Conservation (phyloP, 1,140 invertebrate genomes). For the Heterodera schachtii region DNA sequence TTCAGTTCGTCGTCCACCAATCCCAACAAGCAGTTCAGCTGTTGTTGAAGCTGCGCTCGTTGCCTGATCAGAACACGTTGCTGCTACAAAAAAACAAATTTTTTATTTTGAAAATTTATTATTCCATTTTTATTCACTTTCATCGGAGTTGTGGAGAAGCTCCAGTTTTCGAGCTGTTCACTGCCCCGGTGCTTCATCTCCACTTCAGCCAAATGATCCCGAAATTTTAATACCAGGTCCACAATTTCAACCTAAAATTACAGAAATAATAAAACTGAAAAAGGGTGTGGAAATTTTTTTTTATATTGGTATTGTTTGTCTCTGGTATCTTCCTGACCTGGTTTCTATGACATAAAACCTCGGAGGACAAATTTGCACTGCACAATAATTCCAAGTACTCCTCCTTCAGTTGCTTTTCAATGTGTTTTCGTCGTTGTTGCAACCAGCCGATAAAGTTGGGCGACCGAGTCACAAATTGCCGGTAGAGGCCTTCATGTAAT, state of each 20-base stretch:
- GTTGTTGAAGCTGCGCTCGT: constrained; percentile 35
- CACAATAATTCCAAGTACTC: constrained; percentile 60
- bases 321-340: constrained; percentile 34
- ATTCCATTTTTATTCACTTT: not conserved
- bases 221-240: constrained; percentile 54
- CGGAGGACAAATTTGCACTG: constrained; percentile 50
- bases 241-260: constrained; percentile 63
- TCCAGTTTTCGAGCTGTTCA: constrained; percentile 7
- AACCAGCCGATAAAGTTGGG: constrained; percentile 63
- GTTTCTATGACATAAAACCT: constrained; percentile 44
- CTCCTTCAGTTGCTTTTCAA: constrained; percentile 51
- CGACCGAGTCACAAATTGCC: constrained; percentile 48
- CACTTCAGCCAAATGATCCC: constrained; percentile 36
- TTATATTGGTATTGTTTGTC: not conserved
- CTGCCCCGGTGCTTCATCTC: too few species aligned
- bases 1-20: constrained; percentile 54
- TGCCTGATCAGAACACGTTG: constrained; percentile 1
- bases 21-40: constrained; percentile 40
- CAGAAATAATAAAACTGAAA: too few species aligned
- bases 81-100: not conserved
- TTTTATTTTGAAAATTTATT: not conserved
- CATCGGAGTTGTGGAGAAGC: not conserved
- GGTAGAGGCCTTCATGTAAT: constrained; percentile 55
- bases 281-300: not conserved
- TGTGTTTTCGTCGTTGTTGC: constrained; percentile 43